These are phyloP conservation scores for Acanthococcus lagerstroemiae DNA, from an alignment of 2,888 invertebrate genomes.

Conservation along the genomic window DNA sequence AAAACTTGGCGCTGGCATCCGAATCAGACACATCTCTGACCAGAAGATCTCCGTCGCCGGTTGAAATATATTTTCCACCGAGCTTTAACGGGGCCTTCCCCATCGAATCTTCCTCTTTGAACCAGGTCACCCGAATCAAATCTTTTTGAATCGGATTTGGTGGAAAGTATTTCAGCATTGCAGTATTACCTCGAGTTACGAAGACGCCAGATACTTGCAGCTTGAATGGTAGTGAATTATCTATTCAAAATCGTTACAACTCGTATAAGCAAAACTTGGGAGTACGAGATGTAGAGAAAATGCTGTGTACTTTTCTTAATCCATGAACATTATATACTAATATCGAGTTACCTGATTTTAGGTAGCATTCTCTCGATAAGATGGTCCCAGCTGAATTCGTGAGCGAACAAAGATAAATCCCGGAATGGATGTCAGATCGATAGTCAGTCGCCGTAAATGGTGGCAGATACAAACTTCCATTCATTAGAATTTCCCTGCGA, in stretches of 20 bases:
- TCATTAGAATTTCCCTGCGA: slow-evolving; percentile 38
- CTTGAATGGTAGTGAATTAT: slow-evolving; percentile 36
- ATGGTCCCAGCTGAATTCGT: slow-evolving; percentile 44
- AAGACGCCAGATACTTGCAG: slow-evolving; percentile 39
- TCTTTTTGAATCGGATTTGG: slow-evolving; percentile 33
- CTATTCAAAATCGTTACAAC: background rate
- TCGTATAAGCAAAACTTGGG: background rate
- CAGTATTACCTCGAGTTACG: slow-evolving; percentile 40
- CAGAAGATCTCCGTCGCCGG: slow-evolving; percentile 62
- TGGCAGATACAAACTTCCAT: slow-evolving; percentile 44
- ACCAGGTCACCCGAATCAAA: slow-evolving; percentile 37
- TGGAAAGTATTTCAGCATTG: slow-evolving; percentile 39
- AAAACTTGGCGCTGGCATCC: slow-evolving; percentile 64
- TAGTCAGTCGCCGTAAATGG: slow-evolving; percentile 43
- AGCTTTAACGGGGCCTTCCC: slow-evolving; percentile 32
- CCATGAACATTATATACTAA: too few species aligned
- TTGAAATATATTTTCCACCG: slow-evolving; percentile 49
- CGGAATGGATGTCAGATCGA: slow-evolving; percentile 43
- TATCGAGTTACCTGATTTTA: slow-evolving; percentile 37
- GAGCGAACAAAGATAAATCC: slow-evolving; percentile 44
- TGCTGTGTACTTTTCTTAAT: too few species aligned
- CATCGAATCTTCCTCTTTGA: slow-evolving; percentile 36
- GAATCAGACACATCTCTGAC: slow-evolving; percentile 60
- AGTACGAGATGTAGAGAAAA: background rate
- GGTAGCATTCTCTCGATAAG: slow-evolving; percentile 41